Percentiles rank a stretch among this genome's conserved stretches.
These are phyloP conservation scores for Scaptomyza graminum DNA, from an alignment of 1,140 invertebrate species.

Conservation along the genomic window DNA sequence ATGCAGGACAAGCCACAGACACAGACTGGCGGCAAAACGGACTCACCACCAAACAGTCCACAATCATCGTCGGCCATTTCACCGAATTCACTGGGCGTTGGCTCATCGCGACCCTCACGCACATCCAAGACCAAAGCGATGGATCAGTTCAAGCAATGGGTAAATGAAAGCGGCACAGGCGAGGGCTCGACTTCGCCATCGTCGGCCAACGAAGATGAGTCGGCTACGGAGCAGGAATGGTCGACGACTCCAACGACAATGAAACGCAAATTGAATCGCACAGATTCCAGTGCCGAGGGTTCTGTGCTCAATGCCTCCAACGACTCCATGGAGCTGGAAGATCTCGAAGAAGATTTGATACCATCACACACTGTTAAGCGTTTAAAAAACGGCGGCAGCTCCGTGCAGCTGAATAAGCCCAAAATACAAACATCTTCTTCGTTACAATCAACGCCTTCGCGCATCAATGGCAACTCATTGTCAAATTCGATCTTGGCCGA, in stretches of 20 bases:
- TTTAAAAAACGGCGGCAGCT: slow-evolving; percentile 80
- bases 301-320: slow-evolving; percentile 79
- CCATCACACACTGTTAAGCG: slow-evolving; percentile 78
- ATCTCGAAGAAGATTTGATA: slow-evolving; percentile 77
- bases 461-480: slow-evolving; percentile 62
- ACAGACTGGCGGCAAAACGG: slow-evolving; percentile 11
- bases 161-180: slow-evolving; percentile 53
- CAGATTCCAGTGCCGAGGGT: slow-evolving; percentile 65
- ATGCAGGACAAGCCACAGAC: slow-evolving; percentile 54
- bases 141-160: slow-evolving; percentile 93
- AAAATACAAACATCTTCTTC: slow-evolving; percentile 45
- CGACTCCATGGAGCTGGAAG: slow-evolving; percentile 72
- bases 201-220: slow-evolving; percentile 69
- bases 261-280: slow-evolving; percentile 79
- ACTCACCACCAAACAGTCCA: slow-evolving; percentile 48
- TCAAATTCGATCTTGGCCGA: slow-evolving; percentile 7
- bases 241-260: slow-evolving; percentile 47
- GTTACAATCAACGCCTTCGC: slow-evolving; percentile 42
- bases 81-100: slow-evolving; percentile 38
- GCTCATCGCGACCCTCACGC: slow-evolving; percentile 87
- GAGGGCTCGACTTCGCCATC: slow-evolving; percentile 64
- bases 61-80: slow-evolving; percentile 47
- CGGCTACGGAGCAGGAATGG: slow-evolving; percentile 70
- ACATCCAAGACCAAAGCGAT: slow-evolving; percentile 92
- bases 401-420: slow-evolving; percentile 76